Conservation (phyloP, 92 coral and sea anemone genomes). For the Parazoanthus swiftii region DNA sequence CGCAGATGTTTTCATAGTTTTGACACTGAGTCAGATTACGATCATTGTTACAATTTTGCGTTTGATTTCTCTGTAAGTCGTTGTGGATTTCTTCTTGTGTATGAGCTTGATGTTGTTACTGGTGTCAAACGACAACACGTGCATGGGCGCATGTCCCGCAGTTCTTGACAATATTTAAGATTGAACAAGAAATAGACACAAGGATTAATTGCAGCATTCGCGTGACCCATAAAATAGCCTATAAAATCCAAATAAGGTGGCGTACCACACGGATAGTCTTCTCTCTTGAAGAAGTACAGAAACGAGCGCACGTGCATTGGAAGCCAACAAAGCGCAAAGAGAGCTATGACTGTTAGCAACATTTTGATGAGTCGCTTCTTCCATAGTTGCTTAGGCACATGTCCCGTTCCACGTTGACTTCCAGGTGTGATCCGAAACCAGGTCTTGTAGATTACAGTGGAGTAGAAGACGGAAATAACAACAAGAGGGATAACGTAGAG, state of each 20-base stretch:
- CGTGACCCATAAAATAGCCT: constrained; percentile 41
- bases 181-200: constrained; percentile 37
- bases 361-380: constrained; percentile 35
- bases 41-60: not conserved
- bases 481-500: constrained; percentile 22
- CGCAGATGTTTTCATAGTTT: too few relatives aligned
- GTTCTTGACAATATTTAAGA: constrained; percentile 10
- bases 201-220: constrained; percentile 31
- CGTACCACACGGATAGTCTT: constrained; percentile 29
- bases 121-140: not conserved
- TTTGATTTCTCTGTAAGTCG: not conserved
- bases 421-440: constrained; percentile 34
- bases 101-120: not conserved
- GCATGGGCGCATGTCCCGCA: not conserved
- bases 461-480: constrained; percentile 15
- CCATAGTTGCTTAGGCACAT: constrained; percentile 15
- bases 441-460: constrained; percentile 30
- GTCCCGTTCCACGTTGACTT: not conserved
- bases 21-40: too few relatives aligned
- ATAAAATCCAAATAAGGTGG: constrained; percentile 34
- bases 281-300: constrained; percentile 37
- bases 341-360: constrained; percentile 17
- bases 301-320: constrained; percentile 47
- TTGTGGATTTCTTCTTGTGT: constrained; percentile 8
- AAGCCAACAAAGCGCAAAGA: constrained; percentile 37